Conservation (phyloP, 1,140 invertebrate genomes). For the Phthorimaea operculella region DNA sequence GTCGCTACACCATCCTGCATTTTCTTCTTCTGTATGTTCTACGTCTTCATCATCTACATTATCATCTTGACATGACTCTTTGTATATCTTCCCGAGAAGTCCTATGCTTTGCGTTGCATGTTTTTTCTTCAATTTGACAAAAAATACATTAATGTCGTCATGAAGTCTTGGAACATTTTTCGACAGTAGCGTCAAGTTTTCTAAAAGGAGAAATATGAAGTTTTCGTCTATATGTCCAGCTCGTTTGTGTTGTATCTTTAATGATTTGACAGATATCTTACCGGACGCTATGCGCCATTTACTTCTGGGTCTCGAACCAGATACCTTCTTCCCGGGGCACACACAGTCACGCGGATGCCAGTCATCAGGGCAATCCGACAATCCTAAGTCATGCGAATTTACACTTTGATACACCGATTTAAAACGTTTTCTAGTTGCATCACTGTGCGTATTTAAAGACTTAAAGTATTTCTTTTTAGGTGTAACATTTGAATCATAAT, state of each 20-base stretch:
- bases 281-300: too few relatives aligned
- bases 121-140: conserved; percentile 36
- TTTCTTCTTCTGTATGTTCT: too few relatives aligned
- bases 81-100: conserved; percentile 44
- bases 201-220: conserved; percentile 40
- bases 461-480: conserved; percentile 17
- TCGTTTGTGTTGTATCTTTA: neutral
- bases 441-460: conserved; percentile 36
- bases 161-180: conserved; percentile 35
- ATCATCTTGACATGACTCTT: conserved; percentile 10
- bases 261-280: too few relatives aligned
- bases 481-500: neutral
- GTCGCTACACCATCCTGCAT: too few relatives aligned
- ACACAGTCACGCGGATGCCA: too few relatives aligned
- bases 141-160: conserved; percentile 42
- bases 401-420: too few relatives aligned
- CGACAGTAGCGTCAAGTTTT: conserved; percentile 39
- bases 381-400: too few relatives aligned
- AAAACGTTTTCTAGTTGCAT: conserved; percentile 20
- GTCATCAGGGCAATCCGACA: too few relatives aligned
- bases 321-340: too few relatives aligned
- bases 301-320: too few relatives aligned
- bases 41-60: too few relatives aligned
- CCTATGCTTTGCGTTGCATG: conserved; percentile 26
- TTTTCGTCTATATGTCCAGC: conserved; percentile 32